Evolutionary conservation across 2,113 vertebrate species (phyloP), one percentile per base, ranked within the genome.

Genomic region (Egretta garzetta): DNA sequence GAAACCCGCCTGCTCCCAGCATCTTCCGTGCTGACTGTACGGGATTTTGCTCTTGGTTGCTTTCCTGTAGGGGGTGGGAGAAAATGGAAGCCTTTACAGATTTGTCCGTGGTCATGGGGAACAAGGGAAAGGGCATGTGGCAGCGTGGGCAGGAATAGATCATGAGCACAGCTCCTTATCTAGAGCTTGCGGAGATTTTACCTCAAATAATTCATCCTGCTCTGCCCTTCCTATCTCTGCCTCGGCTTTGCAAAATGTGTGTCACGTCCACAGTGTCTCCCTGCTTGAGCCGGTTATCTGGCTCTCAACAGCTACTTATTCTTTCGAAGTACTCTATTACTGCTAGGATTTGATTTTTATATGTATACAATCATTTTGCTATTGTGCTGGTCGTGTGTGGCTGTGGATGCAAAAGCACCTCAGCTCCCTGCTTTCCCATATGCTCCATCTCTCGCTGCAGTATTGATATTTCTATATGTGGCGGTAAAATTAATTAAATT

Each of bases 331-430:
- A 43, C 55, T 93, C 70, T 55, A 62, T 89, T 95, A 92, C 70
- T 87, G 95, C 81, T 80, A 59, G 80, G 49, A 73, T 94, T 94
- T 95, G 91, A 95, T 94, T 96, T 97, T 79, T 89, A 71, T 87
- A 91, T 77, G 59, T 49, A 58, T 30, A 41, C 70, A 90, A 35
- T 91, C 70, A 84, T 85, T 87, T 96, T 91, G 62, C 53, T 76
- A 3, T 94, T 91, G 88, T 92, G 83, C 64, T 91, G 80, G 28
- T 49, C 41, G 55, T 66, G 64, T 72, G 80, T 87, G 86, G 68
- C 73, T 33, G 37, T 21, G 75, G 80, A 80, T 95, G 81, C n/a
- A 70, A n/a, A 94, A 91, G 80, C 73, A 30, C 53, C 62, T 63
- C 14, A 32, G 60, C 37, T 82, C 12, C 10, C 53, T 47, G 49